A percentile compares a stretch with the other conserved stretches of the same genome.
Conservation (phyloP, 2,113 vertebrate species). For the Hassar affinis region DNA sequence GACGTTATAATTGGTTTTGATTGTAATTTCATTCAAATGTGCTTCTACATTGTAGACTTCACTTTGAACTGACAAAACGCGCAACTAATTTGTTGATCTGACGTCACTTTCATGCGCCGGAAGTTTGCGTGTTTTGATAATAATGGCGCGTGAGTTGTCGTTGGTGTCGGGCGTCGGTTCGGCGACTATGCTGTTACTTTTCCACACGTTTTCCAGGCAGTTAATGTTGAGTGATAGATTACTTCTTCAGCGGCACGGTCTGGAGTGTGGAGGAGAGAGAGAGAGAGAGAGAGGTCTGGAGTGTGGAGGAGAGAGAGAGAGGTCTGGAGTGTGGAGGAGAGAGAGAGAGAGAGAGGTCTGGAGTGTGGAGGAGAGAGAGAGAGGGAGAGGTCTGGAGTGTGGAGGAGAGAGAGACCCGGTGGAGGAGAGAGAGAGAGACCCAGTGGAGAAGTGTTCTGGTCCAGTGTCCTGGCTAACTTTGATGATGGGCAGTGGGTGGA, state of each 20-base stretch:
- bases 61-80: too few relatives aligned
- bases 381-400: background rate
- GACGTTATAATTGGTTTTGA: too few relatives aligned
- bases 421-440: background rate
- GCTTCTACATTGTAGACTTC: too few relatives aligned
- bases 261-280: too few relatives aligned
- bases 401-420: too few relatives aligned
- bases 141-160: background rate
- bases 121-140: background rate
- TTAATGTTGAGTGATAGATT: background rate
- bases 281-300: too few relatives aligned
- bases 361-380: too few relatives aligned
- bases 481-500: slow-evolving; percentile 1
- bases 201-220: background rate
- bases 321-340: too few relatives aligned
- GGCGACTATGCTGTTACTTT: background rate
- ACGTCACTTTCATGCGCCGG: background rate
- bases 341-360: too few relatives aligned
- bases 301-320: too few relatives aligned
- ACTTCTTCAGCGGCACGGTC: too few relatives aligned
- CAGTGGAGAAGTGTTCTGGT: background rate
- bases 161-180: background rate
- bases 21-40: too few relatives aligned
- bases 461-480: background rate
- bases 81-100: background rate